phyloP scores from a whole-genome alignment of 2,797 vertebrate genomes.

The Scomberomorus guttatus region DNA sequence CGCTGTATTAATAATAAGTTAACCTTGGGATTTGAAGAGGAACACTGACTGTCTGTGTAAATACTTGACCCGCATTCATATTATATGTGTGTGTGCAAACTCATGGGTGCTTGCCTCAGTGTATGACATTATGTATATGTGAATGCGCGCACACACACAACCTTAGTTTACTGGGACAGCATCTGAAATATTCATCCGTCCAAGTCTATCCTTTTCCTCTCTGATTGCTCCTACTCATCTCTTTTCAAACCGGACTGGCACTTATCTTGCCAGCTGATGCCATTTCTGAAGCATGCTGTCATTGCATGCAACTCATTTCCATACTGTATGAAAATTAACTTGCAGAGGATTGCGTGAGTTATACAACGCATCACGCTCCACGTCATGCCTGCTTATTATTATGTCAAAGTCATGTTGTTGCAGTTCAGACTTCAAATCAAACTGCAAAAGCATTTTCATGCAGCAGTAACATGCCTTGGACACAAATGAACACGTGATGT shows the following conservation, averaged over 20 bases:
- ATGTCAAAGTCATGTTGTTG: neutral
- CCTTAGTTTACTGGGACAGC: neutral
- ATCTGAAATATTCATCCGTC: constrained; percentile 22
- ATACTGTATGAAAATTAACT: constrained; percentile 24
- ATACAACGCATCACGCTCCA: neutral
- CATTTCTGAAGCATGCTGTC: neutral
- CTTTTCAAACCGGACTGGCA: neutral
- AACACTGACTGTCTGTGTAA: neutral
- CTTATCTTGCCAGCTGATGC: neutral
- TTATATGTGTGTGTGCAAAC: constrained; percentile 9
- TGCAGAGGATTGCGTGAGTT: neutral
- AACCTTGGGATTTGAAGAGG: neutral
- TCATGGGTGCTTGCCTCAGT: neutral
- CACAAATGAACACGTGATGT: no score
- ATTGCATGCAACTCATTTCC: constrained; percentile 10
- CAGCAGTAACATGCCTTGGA: no score
- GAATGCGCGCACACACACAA: neutral
- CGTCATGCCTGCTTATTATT: neutral
- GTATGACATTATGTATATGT: neutral
- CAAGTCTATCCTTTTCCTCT: neutral
- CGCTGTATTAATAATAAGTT: constrained; percentile 26
- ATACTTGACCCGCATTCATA: constrained; percentile 5
- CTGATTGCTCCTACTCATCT: neutral
- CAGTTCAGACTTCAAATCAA: neutral
- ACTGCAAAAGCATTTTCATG: neutral